A percentile compares a stretch with the other conserved stretches of the same genome.
phyloP scores from a whole-genome alignment of 2,113 vertebrate species.

The Nestor notabilis region DNA sequence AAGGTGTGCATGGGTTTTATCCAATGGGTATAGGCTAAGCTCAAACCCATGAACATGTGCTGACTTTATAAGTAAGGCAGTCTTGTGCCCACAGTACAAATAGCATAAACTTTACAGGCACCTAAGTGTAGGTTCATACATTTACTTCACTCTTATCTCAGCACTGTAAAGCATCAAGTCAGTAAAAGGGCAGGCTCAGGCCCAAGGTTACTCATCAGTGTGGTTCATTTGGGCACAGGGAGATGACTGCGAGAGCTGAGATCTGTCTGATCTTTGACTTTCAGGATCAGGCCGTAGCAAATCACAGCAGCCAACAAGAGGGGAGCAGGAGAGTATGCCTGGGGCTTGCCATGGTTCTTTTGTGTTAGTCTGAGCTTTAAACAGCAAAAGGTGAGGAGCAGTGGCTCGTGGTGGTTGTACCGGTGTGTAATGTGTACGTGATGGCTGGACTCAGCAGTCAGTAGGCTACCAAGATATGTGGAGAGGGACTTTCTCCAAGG shows the following conservation, averaged over 20 bases:
- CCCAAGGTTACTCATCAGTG: neutral
- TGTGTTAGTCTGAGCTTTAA: neutral
- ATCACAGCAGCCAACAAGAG: neutral
- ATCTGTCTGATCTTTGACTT: neutral
- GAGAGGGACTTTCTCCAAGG: neutral
- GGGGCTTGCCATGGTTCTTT: neutral
- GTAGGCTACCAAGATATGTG: neutral
- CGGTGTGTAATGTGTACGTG: accelerated
- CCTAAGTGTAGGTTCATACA: neutral
- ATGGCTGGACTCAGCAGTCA: neutral
- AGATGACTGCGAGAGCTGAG: neutral
- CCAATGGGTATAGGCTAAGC: neutral
- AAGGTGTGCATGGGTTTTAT: neutral
- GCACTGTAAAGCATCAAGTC: neutral
- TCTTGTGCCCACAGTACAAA: neutral
- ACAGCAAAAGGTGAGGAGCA: neutral
- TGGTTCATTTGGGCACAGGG: neutral
- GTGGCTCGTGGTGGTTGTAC: neutral
- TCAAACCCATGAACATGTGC: neutral
- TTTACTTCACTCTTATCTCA: neutral
- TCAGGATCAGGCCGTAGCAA: neutral
- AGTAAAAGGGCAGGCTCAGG: neutral
- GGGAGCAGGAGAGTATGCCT: neutral
- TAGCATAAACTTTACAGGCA: neutral
- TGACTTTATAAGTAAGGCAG: neutral